phyloP scores from a whole-genome alignment of 2,797 vertebrate species.

The Kryptolebias ocellatus region DNA sequence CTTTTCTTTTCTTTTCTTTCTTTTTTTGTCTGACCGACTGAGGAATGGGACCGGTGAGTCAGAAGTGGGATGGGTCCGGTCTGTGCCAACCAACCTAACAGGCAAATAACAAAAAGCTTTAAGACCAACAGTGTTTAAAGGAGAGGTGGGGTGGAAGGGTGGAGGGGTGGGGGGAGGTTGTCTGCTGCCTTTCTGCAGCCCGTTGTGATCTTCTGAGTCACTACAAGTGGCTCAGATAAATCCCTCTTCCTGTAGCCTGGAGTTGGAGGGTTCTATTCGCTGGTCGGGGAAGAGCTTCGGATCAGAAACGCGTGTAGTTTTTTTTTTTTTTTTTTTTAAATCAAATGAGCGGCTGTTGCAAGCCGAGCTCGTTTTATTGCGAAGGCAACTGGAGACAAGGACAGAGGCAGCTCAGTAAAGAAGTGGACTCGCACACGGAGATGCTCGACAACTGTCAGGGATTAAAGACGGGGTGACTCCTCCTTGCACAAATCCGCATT shows the following conservation, averaged over 20 bases:
- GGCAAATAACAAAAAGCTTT: slow-evolving; percentile 53
- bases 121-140: too few species aligned
- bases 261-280: too few species aligned
- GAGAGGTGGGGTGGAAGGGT: slow-evolving; percentile 19
- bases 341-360: background rate
- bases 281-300: too few species aligned
- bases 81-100: slow-evolving; percentile 54
- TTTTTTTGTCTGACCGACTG: slow-evolving; percentile 12
- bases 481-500: background rate
- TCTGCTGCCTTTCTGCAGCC: slow-evolving; percentile 45
- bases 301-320: too few species aligned
- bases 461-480: background rate
- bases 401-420: slow-evolving; percentile 40
- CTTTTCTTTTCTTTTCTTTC: slow-evolving; percentile 1
- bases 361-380: slow-evolving; percentile 1
- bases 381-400: slow-evolving; percentile 9
- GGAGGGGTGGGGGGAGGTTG: slow-evolving; percentile 28
- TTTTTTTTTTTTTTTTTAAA: background rate
- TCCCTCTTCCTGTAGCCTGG: background rate
- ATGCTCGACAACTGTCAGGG: slow-evolving; percentile 49
- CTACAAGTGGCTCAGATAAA: slow-evolving; percentile 25
- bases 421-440: slow-evolving; percentile 31
- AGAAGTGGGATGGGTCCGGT: slow-evolving; percentile 27
- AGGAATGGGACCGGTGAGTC: slow-evolving; percentile 17
- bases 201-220: slow-evolving; percentile 47